A percentile compares a stretch with the other conserved stretches of the same genome.
phyloP scores from a whole-genome alignment of 2,113 vertebrate genomes.

The Rhizomys pruinosus region DNA sequence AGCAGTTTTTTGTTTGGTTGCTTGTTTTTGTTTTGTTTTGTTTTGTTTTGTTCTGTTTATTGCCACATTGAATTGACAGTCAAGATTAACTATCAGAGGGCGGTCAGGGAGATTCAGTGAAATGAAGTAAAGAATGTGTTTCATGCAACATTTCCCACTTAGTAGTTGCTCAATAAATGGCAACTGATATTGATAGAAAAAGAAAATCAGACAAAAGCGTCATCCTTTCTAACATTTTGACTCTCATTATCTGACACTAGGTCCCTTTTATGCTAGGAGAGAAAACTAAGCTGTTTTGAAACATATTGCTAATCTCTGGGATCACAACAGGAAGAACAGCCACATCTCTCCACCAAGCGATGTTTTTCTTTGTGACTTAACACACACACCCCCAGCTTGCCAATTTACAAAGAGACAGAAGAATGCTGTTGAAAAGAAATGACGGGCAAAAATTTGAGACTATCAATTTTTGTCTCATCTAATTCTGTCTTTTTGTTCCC shows the following conservation, averaged over 20 bases:
- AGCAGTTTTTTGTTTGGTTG: background rate
- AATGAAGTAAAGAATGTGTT: background rate
- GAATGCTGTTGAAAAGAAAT: background rate
- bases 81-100: background rate
- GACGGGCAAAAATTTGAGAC: background rate
- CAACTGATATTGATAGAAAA: background rate
- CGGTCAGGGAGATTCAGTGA: background rate
- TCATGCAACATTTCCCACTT: background rate
- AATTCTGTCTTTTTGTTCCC: background rate
- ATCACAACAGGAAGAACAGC: background rate
- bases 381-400: conserved; percentile 12
- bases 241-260: background rate
- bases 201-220: conserved; percentile 2
- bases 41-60: no score
- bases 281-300: conserved; percentile 41
- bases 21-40: no score
- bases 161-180: conserved; percentile 21
- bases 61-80: background rate
- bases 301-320: background rate
- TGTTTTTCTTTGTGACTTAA: background rate
- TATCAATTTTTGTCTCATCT: background rate
- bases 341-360: background rate
- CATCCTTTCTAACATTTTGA: conserved; percentile 13
- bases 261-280: background rate
- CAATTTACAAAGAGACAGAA: conserved; percentile 10